Evolutionary conservation across 2,113 vertebrate genomes (phyloP), one percentile per base, ranked within the genome.

Genomic region (Eurystomus gularis): DNA sequence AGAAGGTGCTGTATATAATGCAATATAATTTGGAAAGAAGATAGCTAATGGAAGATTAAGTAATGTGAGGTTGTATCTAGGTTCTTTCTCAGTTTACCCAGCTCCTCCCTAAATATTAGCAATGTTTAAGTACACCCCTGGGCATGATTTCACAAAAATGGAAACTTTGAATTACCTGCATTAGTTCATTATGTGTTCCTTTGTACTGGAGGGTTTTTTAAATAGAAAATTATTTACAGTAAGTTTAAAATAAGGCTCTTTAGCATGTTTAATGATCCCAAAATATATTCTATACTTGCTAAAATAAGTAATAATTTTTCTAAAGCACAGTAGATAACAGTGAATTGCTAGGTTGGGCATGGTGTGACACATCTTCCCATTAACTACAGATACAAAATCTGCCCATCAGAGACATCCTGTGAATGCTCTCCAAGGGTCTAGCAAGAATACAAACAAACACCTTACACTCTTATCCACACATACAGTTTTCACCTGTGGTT

Each of bases 91-190:
- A 65, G 51, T 92, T 92, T 90, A 52, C 18, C 15, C 79, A 77
- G 20, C 40, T 88, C 88, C 82, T 90, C 75, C 94, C 75, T 73
- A 85, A 91, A 88, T 61, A 80, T 66, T 94, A 65, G 28, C 11
- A 80, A 42, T 17, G 2, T 65, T 92, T 77, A 79, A 89, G 70
- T 88, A 72, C n/a, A 87, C 62, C 46, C 62, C 31, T 79, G 66
- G 71, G 87, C 17, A 72, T 51, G 68, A 76, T 85, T 93, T 90
- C 70, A 82, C 88, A 93, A 70, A 95, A 88, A 80, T 54, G 31
- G 87, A 92, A 94, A 80, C 31, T 49, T 62, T 82, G 78, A 88
- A 58, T 82, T 79, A 29, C 54, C 20, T 20, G 20, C 49, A 46
- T 87, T 82, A 72, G 19, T 9, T 90, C 46, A 42, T 72, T 19